Conservation (phyloP, 2,797 vertebrate genomes). For the Diplodus sargus region DNA sequence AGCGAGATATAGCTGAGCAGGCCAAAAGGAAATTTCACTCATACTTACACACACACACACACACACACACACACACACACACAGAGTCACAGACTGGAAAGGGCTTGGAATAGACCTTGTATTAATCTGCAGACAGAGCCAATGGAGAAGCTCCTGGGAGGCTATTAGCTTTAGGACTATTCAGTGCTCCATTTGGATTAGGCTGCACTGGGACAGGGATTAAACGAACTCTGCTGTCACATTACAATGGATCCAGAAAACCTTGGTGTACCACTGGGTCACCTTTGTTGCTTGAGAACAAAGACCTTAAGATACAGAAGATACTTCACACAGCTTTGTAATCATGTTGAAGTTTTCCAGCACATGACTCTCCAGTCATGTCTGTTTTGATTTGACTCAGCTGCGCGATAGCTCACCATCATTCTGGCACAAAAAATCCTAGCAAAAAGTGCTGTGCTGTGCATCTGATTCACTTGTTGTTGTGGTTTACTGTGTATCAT, state of each 20-base stretch:
- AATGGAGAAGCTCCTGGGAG: constrained; percentile 66
- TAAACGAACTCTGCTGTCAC: constrained; percentile 68
- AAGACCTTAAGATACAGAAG: constrained; percentile 34
- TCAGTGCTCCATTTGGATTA: constrained; percentile 80
- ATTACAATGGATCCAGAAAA: constrained; percentile 64
- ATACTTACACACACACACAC: constrained; percentile 7
- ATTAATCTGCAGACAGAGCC: constrained; percentile 69
- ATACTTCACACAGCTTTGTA: background rate
- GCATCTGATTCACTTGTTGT: no score
- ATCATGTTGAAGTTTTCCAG: background rate
- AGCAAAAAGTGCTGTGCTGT: background rate
- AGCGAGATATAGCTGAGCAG: constrained; percentile 43
- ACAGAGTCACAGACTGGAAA: constrained; percentile 55
- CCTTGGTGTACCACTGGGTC: constrained; percentile 33
- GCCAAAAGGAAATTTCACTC: constrained; percentile 38
- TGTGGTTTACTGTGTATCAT: background rate
- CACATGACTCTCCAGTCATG: background rate
- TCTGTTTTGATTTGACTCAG: background rate
- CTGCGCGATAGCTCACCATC: background rate
- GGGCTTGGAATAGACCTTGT: constrained; percentile 56
- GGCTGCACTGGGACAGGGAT: constrained; percentile 69
- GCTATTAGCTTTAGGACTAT: constrained; percentile 73
- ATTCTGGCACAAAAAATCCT: background rate
- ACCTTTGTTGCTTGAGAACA: constrained; percentile 57
- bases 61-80: constrained; percentile 19